These are phyloP conservation scores for Yponomeuta sedellus DNA, from an alignment of 2,888 invertebrate genomes.

Conservation along the genomic window DNA sequence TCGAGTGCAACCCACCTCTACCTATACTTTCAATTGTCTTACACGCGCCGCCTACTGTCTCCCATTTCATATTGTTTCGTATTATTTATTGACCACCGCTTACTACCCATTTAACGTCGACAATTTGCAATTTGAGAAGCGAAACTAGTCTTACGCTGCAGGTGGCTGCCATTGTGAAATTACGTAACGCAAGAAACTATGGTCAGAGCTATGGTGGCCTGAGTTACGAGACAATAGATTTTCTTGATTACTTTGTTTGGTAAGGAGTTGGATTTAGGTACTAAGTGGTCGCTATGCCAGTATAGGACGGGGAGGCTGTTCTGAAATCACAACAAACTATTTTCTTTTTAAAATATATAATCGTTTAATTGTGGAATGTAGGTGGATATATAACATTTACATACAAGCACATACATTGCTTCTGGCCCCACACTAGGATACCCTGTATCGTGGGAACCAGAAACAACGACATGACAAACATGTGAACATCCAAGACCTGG, in stretches of 20 bases:
- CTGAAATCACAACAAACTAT: too few relatives aligned
- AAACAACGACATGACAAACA: too few relatives aligned
- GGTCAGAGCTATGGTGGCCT: neutral
- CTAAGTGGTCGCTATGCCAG: too few relatives aligned
- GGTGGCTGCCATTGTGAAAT: neutral
- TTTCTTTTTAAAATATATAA: too few relatives aligned
- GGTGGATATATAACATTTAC: too few relatives aligned
- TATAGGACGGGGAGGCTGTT: neutral
- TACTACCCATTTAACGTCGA: slow-evolving; percentile 8
- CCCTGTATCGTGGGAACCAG: too few relatives aligned
- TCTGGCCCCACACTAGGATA: too few relatives aligned
- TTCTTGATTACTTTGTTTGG: neutral
- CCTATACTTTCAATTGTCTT: neutral
- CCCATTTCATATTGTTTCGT: neutral
- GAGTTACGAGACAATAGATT: neutral
- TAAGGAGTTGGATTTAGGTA: too few relatives aligned
- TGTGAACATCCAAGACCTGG: too few relatives aligned
- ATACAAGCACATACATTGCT: too few relatives aligned
- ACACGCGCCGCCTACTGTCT: neutral
- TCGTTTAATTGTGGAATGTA: too few relatives aligned
- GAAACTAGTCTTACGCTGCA: slow-evolving; percentile 10
- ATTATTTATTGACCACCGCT: slow-evolving; percentile 1
- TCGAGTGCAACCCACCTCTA: neutral
- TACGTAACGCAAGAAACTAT: neutral
- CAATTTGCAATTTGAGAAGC: slow-evolving; percentile 13